Evolutionary conservation across 2,113 vertebrate species (phyloP).

Genomic region (Alosa alosa): DNA sequence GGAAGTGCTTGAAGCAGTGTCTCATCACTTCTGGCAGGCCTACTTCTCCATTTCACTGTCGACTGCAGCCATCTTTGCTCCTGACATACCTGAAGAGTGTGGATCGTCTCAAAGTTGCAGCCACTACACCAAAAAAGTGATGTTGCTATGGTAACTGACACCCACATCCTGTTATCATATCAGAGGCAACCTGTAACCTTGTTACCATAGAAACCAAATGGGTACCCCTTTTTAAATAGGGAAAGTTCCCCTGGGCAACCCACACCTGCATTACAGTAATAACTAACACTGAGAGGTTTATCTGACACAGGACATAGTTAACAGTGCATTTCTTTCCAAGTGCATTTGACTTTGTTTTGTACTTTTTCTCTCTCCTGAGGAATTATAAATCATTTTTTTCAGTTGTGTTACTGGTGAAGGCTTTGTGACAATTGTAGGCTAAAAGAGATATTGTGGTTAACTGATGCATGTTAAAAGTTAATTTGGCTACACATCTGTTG

Average conservation of each 20-base stretch:
- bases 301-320: neutral
- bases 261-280: conserved; percentile 14
- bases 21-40: neutral
- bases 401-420: neutral
- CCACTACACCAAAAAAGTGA: conserved; percentile 7
- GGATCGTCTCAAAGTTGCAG: neutral
- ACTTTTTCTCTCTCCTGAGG: neutral
- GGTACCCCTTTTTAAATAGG: neutral
- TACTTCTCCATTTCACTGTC: neutral
- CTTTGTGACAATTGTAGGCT: too few species aligned
- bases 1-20: neutral
- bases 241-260: neutral
- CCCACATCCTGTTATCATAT: conserved; percentile 23
- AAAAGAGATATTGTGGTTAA: neutral
- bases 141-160: conserved; percentile 21
- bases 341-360: neutral
- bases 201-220: conserved; percentile 1
- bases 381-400: neutral
- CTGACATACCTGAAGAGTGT: neutral
- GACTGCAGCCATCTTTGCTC: neutral
- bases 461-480: neutral
- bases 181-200: conserved; percentile 13
- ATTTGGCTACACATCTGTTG: neutral
- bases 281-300: neutral
- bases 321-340: neutral